Percentiles rank a stretch among this genome's conserved stretches.
These are phyloP conservation scores for Lymantria monacha DNA, from an alignment of 2,888 invertebrate species.

Conservation along the genomic window DNA sequence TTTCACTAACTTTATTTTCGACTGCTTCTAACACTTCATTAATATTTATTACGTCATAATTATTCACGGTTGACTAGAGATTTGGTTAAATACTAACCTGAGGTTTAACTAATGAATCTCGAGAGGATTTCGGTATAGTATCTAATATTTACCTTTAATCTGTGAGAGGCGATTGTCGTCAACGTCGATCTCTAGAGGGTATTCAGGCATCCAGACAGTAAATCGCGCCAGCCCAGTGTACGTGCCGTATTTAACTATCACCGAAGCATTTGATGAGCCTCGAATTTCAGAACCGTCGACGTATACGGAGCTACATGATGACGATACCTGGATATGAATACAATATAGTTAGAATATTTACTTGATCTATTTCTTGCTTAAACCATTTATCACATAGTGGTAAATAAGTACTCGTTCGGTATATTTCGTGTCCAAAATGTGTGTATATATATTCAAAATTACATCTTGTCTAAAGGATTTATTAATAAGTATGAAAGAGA, in stretches of 20 bases:
- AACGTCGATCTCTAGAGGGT: conserved; percentile 94
- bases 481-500: no score
- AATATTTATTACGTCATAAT: no score
- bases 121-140: neutral
- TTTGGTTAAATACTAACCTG: no score
- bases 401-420: no score
- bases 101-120: no score
- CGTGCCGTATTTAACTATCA: conserved; percentile 95
- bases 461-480: no score
- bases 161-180: conserved; percentile 95
- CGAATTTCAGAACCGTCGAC: conserved; percentile 97
- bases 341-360: neutral
- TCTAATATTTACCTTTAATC: conserved; percentile 85
- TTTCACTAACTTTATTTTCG: no score
- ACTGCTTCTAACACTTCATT: no score
- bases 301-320: conserved; percentile 97
- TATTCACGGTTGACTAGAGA: no score
- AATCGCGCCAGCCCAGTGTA: conserved; percentile 94
- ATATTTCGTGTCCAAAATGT: no score
- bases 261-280: conserved; percentile 96
- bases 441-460: no score
- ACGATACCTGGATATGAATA: conserved; percentile 87
- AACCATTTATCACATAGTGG: neutral
- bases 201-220: conserved; percentile 98
- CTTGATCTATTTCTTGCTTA: no score